A percentile compares a stretch with the other conserved stretches of the same genome.
Evolutionary conservation across 2,113 vertebrate genomes (phyloP).

Genomic region (Rafetus swinhoei): DNA sequence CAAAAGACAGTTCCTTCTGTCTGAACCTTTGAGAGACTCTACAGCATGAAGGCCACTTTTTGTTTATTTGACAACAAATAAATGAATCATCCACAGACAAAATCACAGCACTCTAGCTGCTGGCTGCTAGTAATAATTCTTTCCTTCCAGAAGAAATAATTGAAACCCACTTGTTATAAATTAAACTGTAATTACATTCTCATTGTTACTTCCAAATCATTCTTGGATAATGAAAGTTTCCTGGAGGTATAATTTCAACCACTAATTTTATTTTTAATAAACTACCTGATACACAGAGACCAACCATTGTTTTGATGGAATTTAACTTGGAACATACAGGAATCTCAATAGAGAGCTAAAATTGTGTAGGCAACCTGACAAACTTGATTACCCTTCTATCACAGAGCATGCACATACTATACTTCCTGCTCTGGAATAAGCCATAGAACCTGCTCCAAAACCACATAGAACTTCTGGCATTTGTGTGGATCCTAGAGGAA

Average conservation of each 20-base stretch:
- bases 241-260: slow-evolving; percentile 54
- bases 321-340: background rate
- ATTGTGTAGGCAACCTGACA: background rate
- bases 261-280: slow-evolving; percentile 66
- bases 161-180: slow-evolving; percentile 59
- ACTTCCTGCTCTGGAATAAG: accelerated
- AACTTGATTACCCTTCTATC: background rate
- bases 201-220: slow-evolving; percentile 31
- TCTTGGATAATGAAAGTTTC: slow-evolving; percentile 59
- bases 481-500: background rate
- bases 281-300: background rate
- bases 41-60: background rate
- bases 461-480: accelerated
- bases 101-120: slow-evolving; percentile 6
- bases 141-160: slow-evolving; percentile 60
- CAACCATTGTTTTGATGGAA: slow-evolving; percentile 14
- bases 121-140: slow-evolving; percentile 53
- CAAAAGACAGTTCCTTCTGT: background rate
- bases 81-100: slow-evolving; percentile 2
- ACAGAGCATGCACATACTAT: accelerated
- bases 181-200: slow-evolving; percentile 62
- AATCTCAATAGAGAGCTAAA: background rate
- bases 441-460: background rate
- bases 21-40: background rate
- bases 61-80: slow-evolving; percentile 20